Percentiles rank a stretch among this genome's conserved stretches.
Conservation (phyloP, 2,888 invertebrate genomes). For the Agriopis aurantiaria region DNA sequence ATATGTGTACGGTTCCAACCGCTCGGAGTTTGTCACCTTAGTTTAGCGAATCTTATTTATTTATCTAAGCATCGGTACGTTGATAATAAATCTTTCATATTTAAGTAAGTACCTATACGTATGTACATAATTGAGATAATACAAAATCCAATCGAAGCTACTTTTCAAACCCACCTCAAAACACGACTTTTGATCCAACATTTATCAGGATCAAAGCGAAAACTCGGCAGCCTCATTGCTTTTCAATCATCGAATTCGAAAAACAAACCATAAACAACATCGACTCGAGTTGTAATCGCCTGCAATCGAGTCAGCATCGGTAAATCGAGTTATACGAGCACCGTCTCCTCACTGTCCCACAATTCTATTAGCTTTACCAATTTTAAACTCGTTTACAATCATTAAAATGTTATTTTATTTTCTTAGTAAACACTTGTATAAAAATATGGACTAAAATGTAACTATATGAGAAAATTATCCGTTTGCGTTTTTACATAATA, state of each 20-base stretch:
- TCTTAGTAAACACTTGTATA: not conserved
- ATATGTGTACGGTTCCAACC: too few species aligned
- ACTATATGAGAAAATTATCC: not conserved
- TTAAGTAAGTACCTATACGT: too few species aligned
- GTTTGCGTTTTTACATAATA: too few species aligned
- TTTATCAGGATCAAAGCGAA: slow-evolving; percentile 25
- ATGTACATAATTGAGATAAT: not conserved
- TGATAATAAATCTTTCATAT: too few species aligned
- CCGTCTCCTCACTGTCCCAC: slow-evolving; percentile 42
- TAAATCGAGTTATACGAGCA: slow-evolving; percentile 58
- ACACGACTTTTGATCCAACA: slow-evolving; percentile 8
- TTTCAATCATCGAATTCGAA: slow-evolving; percentile 57
- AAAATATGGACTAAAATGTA: not conserved
- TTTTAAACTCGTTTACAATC: not conserved
- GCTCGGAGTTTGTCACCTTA: too few species aligned
- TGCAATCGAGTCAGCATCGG: slow-evolving; percentile 66
- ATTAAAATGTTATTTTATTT: not conserved
- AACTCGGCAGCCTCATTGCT: slow-evolving; percentile 51
- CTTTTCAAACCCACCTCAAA: not conserved
- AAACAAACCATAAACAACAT: slow-evolving; percentile 59
- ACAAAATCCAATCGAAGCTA: slow-evolving; percentile 1
- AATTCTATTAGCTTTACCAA: slow-evolving; percentile 9
- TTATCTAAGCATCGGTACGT: too few species aligned
- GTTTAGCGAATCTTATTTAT: too few species aligned
- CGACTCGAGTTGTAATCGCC: slow-evolving; percentile 62